These are phyloP conservation scores for Thalassarche chlororhynchos DNA, from an alignment of 2,113 vertebrate genomes.

Conservation along the genomic window DNA sequence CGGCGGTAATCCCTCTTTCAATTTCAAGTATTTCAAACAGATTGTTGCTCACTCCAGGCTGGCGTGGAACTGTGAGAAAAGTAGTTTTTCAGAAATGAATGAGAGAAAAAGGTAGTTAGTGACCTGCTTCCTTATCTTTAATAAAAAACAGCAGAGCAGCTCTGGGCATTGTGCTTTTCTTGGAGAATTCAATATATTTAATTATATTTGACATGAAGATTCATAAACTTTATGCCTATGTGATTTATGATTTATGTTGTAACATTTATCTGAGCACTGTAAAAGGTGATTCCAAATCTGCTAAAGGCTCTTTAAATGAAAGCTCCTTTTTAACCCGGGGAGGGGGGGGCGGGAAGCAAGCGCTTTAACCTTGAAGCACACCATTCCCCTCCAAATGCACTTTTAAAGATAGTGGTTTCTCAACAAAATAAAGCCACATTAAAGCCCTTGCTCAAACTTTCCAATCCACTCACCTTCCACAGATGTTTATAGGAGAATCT, in stretches of 20 bases:
- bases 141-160: not conserved
- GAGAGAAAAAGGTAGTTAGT: not conserved
- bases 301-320: not conserved
- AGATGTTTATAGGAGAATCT: not conserved
- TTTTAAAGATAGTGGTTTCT: not conserved
- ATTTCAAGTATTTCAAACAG: constrained; percentile 90
- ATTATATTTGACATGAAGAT: not conserved
- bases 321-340: not conserved
- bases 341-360: not conserved
- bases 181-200: not conserved
- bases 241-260: not conserved
- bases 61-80: constrained; percentile 86
- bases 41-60: constrained; percentile 84
- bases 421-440: not conserved
- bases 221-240: not conserved
- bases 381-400: not conserved
- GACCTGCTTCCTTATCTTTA: not conserved
- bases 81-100: not conserved
- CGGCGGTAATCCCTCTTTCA: constrained; percentile 91
- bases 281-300: not conserved
- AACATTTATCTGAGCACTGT: not conserved
- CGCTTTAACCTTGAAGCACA: not conserved
- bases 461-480: not conserved
- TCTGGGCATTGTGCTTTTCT: not conserved
- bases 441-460: not conserved